Base-by-base conservation (phyloP, 2,888 invertebrate species). In the Cordilura impudica region DNA sequence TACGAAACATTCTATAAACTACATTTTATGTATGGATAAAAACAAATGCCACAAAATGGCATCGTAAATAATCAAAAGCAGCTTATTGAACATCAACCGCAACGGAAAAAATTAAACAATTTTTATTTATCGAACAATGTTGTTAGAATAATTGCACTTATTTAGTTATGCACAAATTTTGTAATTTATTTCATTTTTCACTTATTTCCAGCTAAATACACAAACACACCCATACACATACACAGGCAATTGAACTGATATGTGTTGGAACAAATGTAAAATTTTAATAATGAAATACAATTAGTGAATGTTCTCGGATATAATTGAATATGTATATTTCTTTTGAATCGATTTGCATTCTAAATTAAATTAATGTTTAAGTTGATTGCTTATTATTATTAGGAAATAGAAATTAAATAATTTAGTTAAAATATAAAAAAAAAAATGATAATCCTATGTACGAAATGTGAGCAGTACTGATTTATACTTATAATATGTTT, bases 201-300 rank as follows among this genome's bases (percentile, higher is more conserved):
- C 35, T 58, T 58, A 51, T 31, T 43, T 35, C 49, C 23, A 49
- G 31, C 10, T 54, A n/a, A 26, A 8, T 29, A 2, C 14, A 70
- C 26, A 26, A 60, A 18, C 8, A 10, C 10, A n/a, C 18, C n/a
- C 21, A 21, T 19, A 49, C 2, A 49, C 16, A 43, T 18, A 31
- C 21, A 35, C 18, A 16, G 19, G 49, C 51, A 43, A 1, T 23
- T 23, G 23, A 23, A n/a, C n/a, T 35, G 16, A 26, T 14, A 35
- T 4, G 10, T 53, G 8, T 43, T 23, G 10, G 18, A 35, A 7
- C 49, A 49, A 39, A 47, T 14, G 49, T 21, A 10, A 6, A 23
- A n/a, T 10, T 2, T 12, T 29, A 65, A 72, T 58, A 73, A 66
- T 66, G 49, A 65, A 70, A 45, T 53, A 16, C 35, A 47, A 49